Evolutionary conservation across 2,113 vertebrate species (phyloP).

Genomic region (Myxocyprinus asiaticus): DNA sequence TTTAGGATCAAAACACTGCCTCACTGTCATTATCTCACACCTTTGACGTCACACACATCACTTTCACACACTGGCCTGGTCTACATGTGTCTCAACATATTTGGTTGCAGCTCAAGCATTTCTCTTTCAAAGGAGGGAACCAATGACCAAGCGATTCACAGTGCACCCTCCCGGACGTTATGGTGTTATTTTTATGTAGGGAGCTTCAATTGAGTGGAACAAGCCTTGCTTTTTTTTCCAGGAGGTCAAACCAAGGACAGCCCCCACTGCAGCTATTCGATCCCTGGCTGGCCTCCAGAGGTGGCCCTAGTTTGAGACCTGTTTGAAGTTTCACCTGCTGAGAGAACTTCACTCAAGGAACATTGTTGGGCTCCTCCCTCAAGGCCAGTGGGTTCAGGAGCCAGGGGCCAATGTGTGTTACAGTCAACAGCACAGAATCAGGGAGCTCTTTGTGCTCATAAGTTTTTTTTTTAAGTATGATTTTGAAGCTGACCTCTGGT

Average conservation of each 20-base stretch:
- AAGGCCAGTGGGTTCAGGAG: slow-evolving; percentile 66
- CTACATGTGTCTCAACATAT: slow-evolving; percentile 62
- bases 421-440: slow-evolving; percentile 73
- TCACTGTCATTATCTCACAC: not conserved
- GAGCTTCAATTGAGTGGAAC: slow-evolving; percentile 88
- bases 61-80: slow-evolving; percentile 54
- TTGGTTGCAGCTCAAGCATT: slow-evolving; percentile 58
- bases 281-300: slow-evolving; percentile 81
- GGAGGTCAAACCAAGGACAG: slow-evolving; percentile 90
- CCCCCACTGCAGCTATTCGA: slow-evolving; percentile 81
- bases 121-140: slow-evolving; percentile 65
- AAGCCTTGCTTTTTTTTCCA: slow-evolving; percentile 75
- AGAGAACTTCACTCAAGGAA: slow-evolving; percentile 87
- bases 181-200: slow-evolving; percentile 86
- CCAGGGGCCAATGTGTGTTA: slow-evolving; percentile 72
- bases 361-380: slow-evolving; percentile 82
- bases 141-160: slow-evolving; percentile 49
- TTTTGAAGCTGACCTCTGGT: slow-evolving; percentile 65
- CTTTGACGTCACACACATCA: slow-evolving; percentile 30
- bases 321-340: slow-evolving; percentile 97
- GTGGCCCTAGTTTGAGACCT: slow-evolving; percentile 84
- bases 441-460: slow-evolving; percentile 65
- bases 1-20: slow-evolving; percentile 9
- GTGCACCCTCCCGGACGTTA: slow-evolving; percentile 39
- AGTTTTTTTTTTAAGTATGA: slow-evolving; percentile 43